Evolutionary conservation across 2,888 invertebrate species (phyloP).

Genomic region (Atethmia centrago): DNA sequence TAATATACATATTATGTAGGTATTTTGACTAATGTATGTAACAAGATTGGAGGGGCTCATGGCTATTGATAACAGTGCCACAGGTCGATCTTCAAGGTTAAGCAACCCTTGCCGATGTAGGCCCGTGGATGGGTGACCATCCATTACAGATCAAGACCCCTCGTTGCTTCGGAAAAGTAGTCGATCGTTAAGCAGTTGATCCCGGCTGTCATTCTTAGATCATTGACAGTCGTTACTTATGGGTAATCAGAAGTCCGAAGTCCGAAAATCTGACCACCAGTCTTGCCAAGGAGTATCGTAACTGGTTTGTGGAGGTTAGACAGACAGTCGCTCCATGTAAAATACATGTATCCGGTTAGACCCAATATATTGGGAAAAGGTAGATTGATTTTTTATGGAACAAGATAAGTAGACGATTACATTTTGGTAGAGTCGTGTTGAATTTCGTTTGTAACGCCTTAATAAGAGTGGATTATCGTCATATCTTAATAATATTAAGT

Average conservation of each 20-base stretch:
- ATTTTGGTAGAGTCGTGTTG: background rate
- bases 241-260: background rate
- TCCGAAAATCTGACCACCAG: background rate
- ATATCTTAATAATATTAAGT: constrained; percentile 16
- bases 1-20: background rate
- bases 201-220: background rate
- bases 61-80: background rate
- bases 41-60: background rate
- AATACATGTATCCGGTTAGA: background rate
- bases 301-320: background rate
- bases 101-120: background rate
- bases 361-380: background rate
- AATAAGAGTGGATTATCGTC: background rate
- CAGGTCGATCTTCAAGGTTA: background rate
- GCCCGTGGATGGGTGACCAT: background rate
- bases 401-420: background rate
- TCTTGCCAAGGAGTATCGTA: background rate
- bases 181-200: background rate
- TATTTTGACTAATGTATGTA: background rate
- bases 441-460: background rate
- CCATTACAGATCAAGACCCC: background rate
- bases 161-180: background rate
- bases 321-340: background rate
- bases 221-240: background rate
- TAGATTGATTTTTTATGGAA: background rate